Conservation (phyloP, 2,888 invertebrate species). For the Drosophila flavopinicola region DNA sequence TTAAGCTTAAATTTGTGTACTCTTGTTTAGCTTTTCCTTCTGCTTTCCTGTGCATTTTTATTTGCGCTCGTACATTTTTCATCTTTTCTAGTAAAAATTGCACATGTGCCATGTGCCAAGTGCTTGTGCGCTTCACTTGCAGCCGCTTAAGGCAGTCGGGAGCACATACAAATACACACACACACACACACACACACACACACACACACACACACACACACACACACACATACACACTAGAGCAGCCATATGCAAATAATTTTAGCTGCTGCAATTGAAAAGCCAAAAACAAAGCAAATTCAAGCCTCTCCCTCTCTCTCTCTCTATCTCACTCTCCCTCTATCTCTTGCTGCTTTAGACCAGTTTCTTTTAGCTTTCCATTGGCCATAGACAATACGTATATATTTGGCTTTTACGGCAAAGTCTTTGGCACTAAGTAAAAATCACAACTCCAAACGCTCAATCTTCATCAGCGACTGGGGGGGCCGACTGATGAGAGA, state of each 20-base stretch:
- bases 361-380: conserved; percentile 22
- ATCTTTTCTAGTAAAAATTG: conserved; percentile 49
- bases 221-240: conserved; percentile 9
- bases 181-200: conserved; percentile 8
- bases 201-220: conserved; percentile 15
- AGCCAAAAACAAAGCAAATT: conserved; percentile 48
- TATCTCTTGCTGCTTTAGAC: background rate
- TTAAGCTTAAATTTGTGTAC: conserved; percentile 14
- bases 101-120: conserved; percentile 69
- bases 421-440: conserved; percentile 52
- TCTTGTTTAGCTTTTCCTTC: conserved; percentile 1
- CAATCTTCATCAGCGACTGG: conserved; percentile 70
- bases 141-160: conserved; percentile 66
- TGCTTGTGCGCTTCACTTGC: conserved; percentile 61
- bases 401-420: conserved; percentile 70
- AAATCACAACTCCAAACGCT: conserved; percentile 57
- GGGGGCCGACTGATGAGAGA: background rate
- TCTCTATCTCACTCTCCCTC: background rate
- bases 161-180: conserved; percentile 21
- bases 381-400: conserved; percentile 54
- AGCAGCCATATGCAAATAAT: conserved; percentile 71
- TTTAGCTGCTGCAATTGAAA: conserved; percentile 66
- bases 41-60: conserved; percentile 44
- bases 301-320: background rate
- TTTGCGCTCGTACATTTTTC: conserved; percentile 57